phyloP scores from a whole-genome alignment of 2,797 vertebrate species.

The Chelon labrosus region DNA sequence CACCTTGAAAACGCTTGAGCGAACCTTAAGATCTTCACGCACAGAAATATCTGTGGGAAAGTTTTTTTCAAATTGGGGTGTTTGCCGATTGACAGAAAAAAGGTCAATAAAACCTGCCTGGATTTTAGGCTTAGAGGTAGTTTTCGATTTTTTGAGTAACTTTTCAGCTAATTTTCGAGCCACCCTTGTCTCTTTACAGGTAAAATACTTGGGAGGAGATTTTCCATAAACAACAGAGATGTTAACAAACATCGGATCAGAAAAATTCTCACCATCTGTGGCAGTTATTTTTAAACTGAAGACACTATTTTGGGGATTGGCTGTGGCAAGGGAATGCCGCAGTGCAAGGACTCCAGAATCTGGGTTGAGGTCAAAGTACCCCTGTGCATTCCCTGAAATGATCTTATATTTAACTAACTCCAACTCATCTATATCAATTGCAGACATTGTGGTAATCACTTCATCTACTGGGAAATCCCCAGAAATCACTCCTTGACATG shows the following conservation, averaged over 20 bases:
- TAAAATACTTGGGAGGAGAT: constrained; percentile 90
- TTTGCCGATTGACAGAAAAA: constrained; percentile 94
- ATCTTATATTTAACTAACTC: constrained; percentile 98
- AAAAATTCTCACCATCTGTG: constrained; percentile 96
- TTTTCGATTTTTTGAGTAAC: constrained; percentile 95
- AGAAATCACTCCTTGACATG: constrained; percentile 93
- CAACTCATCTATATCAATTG: constrained; percentile 96
- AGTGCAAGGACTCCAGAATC: constrained; percentile 95
- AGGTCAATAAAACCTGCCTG: constrained; percentile 96
- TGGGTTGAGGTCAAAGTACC: constrained; percentile 94
- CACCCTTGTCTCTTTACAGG: constrained; percentile 94
- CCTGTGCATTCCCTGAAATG: constrained; percentile 94
- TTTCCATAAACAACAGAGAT: constrained; percentile 93
- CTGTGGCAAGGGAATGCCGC: constrained; percentile 87
- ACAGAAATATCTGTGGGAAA: constrained; percentile 93
- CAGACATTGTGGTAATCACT: constrained; percentile 95
- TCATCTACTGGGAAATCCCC: constrained; percentile 91
- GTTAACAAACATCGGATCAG: constrained; percentile 96
- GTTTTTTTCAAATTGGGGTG: constrained; percentile 93
- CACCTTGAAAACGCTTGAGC: constrained; percentile 90
- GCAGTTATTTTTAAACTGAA: constrained; percentile 95
- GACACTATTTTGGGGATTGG: constrained; percentile 87
- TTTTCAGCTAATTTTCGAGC: constrained; percentile 97
- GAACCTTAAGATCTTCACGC: constrained; percentile 89
- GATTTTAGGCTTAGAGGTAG: constrained; percentile 88